Evolutionary conservation across 2,113 vertebrate genomes (phyloP), one percentile per base, ranked within the genome.

Genomic region (Oryzias javanicus): DNA sequence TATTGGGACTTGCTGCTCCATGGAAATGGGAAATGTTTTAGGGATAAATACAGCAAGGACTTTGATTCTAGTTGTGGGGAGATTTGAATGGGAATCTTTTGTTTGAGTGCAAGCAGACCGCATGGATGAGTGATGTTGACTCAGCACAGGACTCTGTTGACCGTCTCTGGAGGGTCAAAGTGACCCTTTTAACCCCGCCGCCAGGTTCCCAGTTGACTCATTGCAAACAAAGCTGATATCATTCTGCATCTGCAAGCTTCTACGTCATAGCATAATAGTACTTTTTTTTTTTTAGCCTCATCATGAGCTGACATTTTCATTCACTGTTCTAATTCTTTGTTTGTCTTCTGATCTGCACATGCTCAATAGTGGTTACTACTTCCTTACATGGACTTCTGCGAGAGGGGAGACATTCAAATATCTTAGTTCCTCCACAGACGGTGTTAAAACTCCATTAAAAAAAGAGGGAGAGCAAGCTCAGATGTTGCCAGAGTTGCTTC

Each of bases 361-460:
- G 4, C 25, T 27, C 25, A 27, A 44, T 58, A 61, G 69, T 35
- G 17, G 60, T 76, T 85, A 82, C 76, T 67, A 62, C 74, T 85
- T 75, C 86, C 87, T 85, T 86, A 85, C 80, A 87, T 80, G 86
- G 88, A 70, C 58, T 82, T 59, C 52, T 76, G 27, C 60, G 59
- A 55, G 74, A 73, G 49, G 61, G 67, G 49, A 65, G 51, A 70
- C 22, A 44, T 61, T 44, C 60, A 54, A 90, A 90, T 87, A 79
- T 83, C 70, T 75, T 70, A 57, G 72, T 71, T 54, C 60, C 72
- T 57, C 14, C 41, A 70, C 80, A 76, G 69, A 47, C 66, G 15
- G 58, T 40, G 17, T 60, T 35, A 52, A 25, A 47, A 76, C 71
- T 79, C 71, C 48, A 70, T 70, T 19, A 55, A 67, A 75, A 20